Evolutionary conservation across 2,797 vertebrate species (phyloP).

Genomic region (Platalea minor): DNA sequence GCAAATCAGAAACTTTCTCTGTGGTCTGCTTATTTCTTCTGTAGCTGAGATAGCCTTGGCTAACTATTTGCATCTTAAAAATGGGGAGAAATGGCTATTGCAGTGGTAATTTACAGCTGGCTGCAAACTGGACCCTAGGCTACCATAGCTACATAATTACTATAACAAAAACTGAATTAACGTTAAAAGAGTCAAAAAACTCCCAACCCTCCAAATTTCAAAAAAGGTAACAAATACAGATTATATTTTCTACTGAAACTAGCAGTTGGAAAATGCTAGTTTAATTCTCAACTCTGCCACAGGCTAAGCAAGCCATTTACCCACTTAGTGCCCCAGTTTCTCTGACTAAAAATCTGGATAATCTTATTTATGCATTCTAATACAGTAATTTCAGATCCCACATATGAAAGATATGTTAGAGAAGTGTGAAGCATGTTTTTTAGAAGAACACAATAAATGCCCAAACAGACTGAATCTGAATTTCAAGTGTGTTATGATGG

Average conservation of each 20-base stretch:
- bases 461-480: not conserved
- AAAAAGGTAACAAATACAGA: not conserved
- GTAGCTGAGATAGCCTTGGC: not conserved
- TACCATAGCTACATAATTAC: not conserved
- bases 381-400: not conserved
- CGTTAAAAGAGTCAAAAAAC: not conserved
- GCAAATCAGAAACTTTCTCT: not conserved
- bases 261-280: not conserved
- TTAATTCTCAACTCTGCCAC: not conserved
- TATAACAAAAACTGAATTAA: not conserved
- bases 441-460: not conserved
- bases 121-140: not conserved
- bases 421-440: not conserved
- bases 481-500: not conserved
- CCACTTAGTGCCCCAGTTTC: not conserved
- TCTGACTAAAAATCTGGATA: not conserved
- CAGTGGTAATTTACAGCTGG: not conserved
- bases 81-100: not conserved
- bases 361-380: constrained; percentile 1
- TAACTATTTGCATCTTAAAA: not conserved
- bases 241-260: not conserved
- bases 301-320: not conserved
- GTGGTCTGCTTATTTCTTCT: not conserved
- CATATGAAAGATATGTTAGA: not conserved
- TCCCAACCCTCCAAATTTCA: accelerated